Evolutionary conservation across 1,140 invertebrate species (phyloP), one percentile per base, ranked within the genome.

Genomic region (Gonatopus flavifemur): DNA sequence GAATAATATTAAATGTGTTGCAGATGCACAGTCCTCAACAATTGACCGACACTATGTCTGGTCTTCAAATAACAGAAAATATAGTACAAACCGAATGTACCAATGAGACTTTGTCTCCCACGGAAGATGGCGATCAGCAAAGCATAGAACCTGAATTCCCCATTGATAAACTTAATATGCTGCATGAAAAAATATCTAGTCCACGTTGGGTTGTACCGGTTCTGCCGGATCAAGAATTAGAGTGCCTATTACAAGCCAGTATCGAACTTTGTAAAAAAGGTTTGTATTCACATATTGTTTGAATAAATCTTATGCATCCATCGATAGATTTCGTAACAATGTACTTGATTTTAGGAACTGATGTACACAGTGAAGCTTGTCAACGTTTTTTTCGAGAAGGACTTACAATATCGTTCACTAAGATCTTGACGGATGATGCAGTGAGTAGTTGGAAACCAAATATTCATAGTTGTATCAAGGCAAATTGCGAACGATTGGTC

Each of bases 381-480:
- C 93, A 97, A 71, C 83, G 93, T 62, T 98, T 98, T 83, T 96
- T 95, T 80, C 86, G 91, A 62, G 94, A 98, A 76, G 94, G 93
- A 15, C 81, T 98, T 36, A 94, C 92, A 52, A 88, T 94, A 55
- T 97, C 94, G 36, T 98, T 98, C 78, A 94, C 91, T 13, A 97
- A 98, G 81, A 96, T 98, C 70, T 82, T 98, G 62, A 97, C 95
- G n/a, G 95, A 98, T 80, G 95, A 98, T 74, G 95, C 95, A 37
- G 95, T 98, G 25, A 94, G 90, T 67, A 95, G 93, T 67, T 98
- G 96, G 96, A 98, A 97, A 78, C 85, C 88, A 68, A 96, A 97
- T 75, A 98, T 98, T 67, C 95, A 98, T 77, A 89, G 89, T 74
- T 96, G 91, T 79, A 97, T 98, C 61, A 85, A 94, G 66, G 87